Conservation (phyloP, 2,797 vertebrate species). For the Amniataba percoides region DNA sequence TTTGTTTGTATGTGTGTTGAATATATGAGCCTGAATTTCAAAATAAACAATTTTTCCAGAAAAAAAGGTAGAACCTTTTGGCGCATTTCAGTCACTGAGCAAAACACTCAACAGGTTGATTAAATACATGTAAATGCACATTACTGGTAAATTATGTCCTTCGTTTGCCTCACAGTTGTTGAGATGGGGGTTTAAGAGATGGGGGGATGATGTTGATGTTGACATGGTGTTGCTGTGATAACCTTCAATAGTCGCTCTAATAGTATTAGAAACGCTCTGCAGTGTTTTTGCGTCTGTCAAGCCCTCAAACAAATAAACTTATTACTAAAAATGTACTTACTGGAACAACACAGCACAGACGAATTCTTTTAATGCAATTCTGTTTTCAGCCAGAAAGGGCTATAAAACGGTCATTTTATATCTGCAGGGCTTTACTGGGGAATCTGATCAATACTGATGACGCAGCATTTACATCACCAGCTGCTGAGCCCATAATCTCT, state of each 20-base stretch:
- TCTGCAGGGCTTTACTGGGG: constrained; percentile 6
- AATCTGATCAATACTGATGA: constrained; percentile 40
- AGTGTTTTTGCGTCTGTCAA: constrained; percentile 3
- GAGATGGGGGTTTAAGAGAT: constrained; percentile 21
- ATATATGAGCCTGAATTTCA: background rate
- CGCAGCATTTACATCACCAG: constrained; percentile 28
- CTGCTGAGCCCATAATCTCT: constrained; percentile 17
- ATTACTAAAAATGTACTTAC: background rate
- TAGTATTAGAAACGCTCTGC: background rate
- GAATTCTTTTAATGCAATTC: constrained; percentile 1
- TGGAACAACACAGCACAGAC: background rate
- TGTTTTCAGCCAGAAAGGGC: constrained; percentile 6
- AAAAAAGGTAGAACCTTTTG: constrained; percentile 10
- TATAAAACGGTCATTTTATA: constrained; percentile 14
- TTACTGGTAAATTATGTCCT: background rate
- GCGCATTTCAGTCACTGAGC: constrained; percentile 6
- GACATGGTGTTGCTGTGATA: background rate
- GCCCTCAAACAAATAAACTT: constrained; percentile 18
- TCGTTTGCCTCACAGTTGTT: constrained; percentile 22
- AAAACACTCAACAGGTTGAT: constrained; percentile 12
- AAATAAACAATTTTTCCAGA: background rate
- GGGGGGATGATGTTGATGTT: background rate
- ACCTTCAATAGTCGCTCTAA: background rate
- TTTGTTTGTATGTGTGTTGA: background rate
- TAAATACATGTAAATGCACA: constrained; percentile 26